phyloP scores from a whole-genome alignment of 1,140 invertebrate genomes.

The Plutomurus gul region DNA sequence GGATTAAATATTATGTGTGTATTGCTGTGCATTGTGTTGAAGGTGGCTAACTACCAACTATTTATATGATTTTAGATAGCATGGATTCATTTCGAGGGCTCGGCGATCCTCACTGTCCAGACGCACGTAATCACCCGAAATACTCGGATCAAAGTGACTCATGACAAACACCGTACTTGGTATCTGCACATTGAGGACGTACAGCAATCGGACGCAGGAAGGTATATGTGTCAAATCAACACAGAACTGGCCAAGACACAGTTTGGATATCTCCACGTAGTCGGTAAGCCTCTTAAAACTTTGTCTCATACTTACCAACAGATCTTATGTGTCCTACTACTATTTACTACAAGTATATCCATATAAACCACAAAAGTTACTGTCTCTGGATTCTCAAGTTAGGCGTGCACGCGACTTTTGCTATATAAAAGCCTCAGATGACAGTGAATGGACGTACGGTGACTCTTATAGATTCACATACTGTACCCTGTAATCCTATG shows the following conservation, averaged over 20 bases:
- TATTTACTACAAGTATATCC: background rate
- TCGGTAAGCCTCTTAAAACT: conserved; percentile 70
- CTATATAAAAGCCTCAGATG: no score
- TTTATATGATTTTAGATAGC: no score
- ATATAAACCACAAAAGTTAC: background rate
- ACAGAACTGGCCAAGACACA: conserved; percentile 90
- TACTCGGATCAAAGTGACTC: conserved; percentile 85
- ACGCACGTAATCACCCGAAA: conserved; percentile 90
- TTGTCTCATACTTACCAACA: background rate
- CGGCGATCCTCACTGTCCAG: conserved; percentile 87
- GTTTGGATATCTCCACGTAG: conserved; percentile 88
- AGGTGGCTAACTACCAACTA: no score
- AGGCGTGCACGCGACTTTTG: no score
- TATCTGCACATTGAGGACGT: conserved; percentile 88
- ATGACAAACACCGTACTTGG: conserved; percentile 77
- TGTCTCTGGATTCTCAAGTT: no score
- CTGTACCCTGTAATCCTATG: no score
- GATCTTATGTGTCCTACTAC: background rate
- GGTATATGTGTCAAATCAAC: conserved; percentile 96
- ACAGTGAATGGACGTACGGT: no score
- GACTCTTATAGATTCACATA: no score
- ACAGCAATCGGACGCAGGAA: conserved; percentile 84
- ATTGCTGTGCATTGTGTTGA: conserved; percentile 17
- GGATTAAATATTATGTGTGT: conserved; percentile 15
- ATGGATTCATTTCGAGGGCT: conserved; percentile 89